These are phyloP conservation scores for Bombus balteatus DNA, from an alignment of 1,140 invertebrate genomes.

Conservation along the genomic window DNA sequence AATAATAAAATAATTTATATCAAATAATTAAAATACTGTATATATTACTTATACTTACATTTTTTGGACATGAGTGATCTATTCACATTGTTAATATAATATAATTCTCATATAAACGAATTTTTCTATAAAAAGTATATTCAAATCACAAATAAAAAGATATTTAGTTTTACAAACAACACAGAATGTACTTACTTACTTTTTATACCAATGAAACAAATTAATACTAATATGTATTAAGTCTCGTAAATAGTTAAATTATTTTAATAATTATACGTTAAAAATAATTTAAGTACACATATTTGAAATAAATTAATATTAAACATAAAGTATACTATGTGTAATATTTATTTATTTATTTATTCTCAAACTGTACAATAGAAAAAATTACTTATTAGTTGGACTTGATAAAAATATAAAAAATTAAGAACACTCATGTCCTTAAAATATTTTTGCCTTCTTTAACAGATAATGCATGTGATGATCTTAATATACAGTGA, in stretches of 20 bases:
- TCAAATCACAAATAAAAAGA: background rate
- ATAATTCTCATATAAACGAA: slow-evolving; percentile 5
- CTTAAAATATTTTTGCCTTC: slow-evolving; percentile 39
- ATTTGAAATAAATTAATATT: background rate
- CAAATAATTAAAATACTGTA: slow-evolving; percentile 31
- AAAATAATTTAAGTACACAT: background rate
- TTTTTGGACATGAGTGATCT: slow-evolving; percentile 43
- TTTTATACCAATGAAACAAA: background rate
- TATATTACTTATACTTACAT: slow-evolving; percentile 37
- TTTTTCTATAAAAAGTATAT: background rate
- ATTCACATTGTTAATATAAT: slow-evolving; percentile 4
- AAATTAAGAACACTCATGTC: slow-evolving; percentile 31
- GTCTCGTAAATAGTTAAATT: background rate
- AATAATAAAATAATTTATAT: slow-evolving; percentile 48
- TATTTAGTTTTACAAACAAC: slow-evolving; percentile 15
- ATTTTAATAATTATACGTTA: background rate
- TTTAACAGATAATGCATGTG: slow-evolving; percentile 8
- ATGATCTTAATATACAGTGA: slow-evolving; percentile 20
- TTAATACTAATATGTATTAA: background rate
- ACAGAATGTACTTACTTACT: slow-evolving; percentile 1
- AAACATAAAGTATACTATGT: background rate
- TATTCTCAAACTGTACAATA: background rate
- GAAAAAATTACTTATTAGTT: background rate
- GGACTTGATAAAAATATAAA: background rate
- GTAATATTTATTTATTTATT: background rate